These are phyloP conservation scores for Phengaris arion DNA, from an alignment of 2,888 invertebrate species.

Conservation along the genomic window DNA sequence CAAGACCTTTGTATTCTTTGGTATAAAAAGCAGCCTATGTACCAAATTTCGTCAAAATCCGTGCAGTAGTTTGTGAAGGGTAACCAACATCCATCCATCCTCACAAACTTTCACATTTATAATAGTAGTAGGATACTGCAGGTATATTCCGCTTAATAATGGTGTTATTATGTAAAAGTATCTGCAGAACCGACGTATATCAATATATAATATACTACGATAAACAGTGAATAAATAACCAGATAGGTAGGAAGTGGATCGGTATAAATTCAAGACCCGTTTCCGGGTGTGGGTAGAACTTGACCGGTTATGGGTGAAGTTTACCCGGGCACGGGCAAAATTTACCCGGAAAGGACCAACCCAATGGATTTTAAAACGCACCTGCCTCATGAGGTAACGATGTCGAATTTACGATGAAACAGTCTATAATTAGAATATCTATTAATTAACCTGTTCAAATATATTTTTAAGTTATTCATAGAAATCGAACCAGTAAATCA, in stretches of 20 bases:
- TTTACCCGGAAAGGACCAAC: slow-evolving; percentile 60
- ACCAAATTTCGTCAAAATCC: too few species aligned
- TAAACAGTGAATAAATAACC: slow-evolving; percentile 45
- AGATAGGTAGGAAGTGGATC: slow-evolving; percentile 54
- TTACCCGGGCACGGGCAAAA: slow-evolving; percentile 46
- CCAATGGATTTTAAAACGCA: slow-evolving; percentile 47
- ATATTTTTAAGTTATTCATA: too few species aligned
- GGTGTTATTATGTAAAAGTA: not conserved
- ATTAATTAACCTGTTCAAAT: too few species aligned
- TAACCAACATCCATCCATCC: too few species aligned
- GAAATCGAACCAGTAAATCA: too few species aligned
- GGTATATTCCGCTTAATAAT: not conserved
- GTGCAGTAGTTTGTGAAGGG: too few species aligned
- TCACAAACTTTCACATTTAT: too few species aligned
- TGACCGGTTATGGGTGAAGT: slow-evolving; percentile 16
- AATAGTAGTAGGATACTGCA: not conserved
- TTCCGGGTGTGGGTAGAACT: slow-evolving; percentile 2
- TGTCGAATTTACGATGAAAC: not conserved
- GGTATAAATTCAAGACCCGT: slow-evolving; percentile 50
- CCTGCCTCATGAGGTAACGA: slow-evolving; percentile 50
- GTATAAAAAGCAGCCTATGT: not conserved
- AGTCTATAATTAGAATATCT: not conserved
- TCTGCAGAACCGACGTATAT: not conserved
- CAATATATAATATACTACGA: not conserved
- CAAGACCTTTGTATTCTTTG: too few species aligned